phyloP scores from a whole-genome alignment of 2,113 vertebrate genomes.

The Xyliphius kryptos region DNA sequence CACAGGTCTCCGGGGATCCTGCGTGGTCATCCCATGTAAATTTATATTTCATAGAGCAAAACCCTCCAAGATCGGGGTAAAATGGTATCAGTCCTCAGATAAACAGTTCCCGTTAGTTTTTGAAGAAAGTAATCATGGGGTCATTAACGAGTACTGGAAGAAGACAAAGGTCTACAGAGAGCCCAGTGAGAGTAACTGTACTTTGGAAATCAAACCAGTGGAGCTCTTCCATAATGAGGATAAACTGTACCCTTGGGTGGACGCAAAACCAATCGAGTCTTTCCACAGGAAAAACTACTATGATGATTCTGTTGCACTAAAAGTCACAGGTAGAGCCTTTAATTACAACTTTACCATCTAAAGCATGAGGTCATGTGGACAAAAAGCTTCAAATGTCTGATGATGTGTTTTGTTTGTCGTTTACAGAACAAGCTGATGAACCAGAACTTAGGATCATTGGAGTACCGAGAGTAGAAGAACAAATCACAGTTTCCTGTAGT shows the following conservation, averaged over 20 bases:
- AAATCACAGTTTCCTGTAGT: conserved; percentile 48
- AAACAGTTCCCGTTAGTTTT: conserved; percentile 10
- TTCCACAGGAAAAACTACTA: conserved; percentile 22
- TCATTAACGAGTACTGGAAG: background rate
- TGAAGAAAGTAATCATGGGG: background rate
- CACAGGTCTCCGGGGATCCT: conserved; percentile 13
- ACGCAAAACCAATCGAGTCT: background rate
- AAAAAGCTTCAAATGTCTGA: no score
- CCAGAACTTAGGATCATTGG: conserved; percentile 44
- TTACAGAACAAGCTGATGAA: conserved; percentile 41
- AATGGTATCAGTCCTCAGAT: conserved; percentile 15
- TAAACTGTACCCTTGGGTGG: conserved; percentile 28
- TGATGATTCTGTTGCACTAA: conserved; percentile 14
- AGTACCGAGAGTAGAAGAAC: conserved; percentile 43
- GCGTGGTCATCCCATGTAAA: conserved; percentile 29
- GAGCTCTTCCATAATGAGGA: background rate
- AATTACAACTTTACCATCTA: no score
- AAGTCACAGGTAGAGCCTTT: conserved; percentile 7
- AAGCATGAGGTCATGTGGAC: no score
- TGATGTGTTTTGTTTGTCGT: conserved; percentile 23
- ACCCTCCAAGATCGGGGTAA: conserved; percentile 16
- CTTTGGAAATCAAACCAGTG: conserved; percentile 19
- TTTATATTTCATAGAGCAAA: conserved; percentile 40
- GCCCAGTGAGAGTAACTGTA: conserved; percentile 16
- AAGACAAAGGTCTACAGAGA: conserved; percentile 5